Conservation (phyloP, 2,797 vertebrate species). For the Arnoldichthys spilopterus region DNA sequence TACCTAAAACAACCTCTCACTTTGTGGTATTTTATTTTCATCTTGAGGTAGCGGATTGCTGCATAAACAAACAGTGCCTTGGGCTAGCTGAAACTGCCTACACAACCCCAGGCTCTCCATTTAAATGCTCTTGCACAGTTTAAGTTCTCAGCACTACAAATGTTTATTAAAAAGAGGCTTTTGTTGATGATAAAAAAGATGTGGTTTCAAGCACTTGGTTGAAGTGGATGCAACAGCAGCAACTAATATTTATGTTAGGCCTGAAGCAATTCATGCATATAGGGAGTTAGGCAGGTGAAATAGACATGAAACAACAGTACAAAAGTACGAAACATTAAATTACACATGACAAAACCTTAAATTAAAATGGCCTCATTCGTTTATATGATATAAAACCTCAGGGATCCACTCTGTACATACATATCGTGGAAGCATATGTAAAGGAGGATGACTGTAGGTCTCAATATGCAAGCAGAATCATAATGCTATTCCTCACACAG, state of each 20-base stretch:
- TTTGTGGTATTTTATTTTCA: slow-evolving; percentile 74
- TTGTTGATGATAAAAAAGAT: slow-evolving; percentile 19
- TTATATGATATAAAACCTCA: neutral
- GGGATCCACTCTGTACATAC: neutral
- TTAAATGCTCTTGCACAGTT: slow-evolving; percentile 69
- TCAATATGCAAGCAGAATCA: neutral
- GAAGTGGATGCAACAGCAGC: slow-evolving; percentile 1
- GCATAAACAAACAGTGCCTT: slow-evolving; percentile 81
- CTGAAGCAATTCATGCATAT: neutral
- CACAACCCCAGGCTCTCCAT: slow-evolving; percentile 80
- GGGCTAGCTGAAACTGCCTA: slow-evolving; percentile 76
- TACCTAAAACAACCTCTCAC: slow-evolving; percentile 31
- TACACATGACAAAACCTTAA: neutral
- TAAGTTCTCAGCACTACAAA: slow-evolving; percentile 70
- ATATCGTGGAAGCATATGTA: neutral
- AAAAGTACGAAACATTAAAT: neutral
- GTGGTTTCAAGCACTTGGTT: slow-evolving; percentile 11
- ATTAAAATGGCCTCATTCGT: slow-evolving; percentile 59
- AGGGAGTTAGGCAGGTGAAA: neutral
- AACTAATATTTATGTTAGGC: slow-evolving; percentile 24
- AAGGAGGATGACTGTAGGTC: neutral
- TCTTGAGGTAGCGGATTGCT: slow-evolving; percentile 75
- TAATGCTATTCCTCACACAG: neutral
- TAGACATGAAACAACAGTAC: neutral
- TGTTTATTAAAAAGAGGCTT: slow-evolving; percentile 47